Base-by-base conservation (phyloP, 2,888 invertebrate species). In the Polyommatus icarus region DNA sequence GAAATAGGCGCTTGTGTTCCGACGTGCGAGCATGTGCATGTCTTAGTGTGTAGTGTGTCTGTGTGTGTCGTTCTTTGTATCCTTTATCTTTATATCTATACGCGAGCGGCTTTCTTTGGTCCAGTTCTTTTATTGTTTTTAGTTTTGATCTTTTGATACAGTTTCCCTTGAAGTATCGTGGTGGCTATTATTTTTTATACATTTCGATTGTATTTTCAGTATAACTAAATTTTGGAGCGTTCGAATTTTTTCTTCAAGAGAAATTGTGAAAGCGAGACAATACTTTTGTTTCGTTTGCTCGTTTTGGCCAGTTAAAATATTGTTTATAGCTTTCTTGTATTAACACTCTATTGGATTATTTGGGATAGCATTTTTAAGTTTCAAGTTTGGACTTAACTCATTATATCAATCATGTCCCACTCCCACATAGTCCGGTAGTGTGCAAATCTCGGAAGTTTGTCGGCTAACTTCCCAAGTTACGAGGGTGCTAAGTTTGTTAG, bases 401-500 rank as follows among this genome's bases (percentile, higher is more conserved):
- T 61, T 29, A 67, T 67, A 67, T 67, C 67, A 67, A 67, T 67
- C 46, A 73, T 46, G 46, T 36, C 54, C 71, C 36, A 71, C 57
- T 36, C 54, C 71, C 36, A 71, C 57, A 57, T 72, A 57, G 72
- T 72, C 72, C 36, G 15, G 40, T 73, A 57, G 77, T 72, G 54
- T 59, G 77, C 57, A 77, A 36, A 29, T 36, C 72, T 54, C 77
- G 61, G 40, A 29, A 46, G 85, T 82, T 83, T 81, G 80, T 78
- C 61, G 76, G 77, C 78, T 80, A 92, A 93, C 90, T 92, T 92
- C 90, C 86, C 89, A 88, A 92, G 87, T 84, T 83, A 85, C 84
- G 86, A 86, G 85, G 80, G 79, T 82, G 79, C 83, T 80, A 88
- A 91, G 87, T 91, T 91, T 86, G 84, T 85, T 88, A 85, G 85